phyloP scores from a whole-genome alignment of 2,888 invertebrate species.

The Phyllotreta striolata region DNA sequence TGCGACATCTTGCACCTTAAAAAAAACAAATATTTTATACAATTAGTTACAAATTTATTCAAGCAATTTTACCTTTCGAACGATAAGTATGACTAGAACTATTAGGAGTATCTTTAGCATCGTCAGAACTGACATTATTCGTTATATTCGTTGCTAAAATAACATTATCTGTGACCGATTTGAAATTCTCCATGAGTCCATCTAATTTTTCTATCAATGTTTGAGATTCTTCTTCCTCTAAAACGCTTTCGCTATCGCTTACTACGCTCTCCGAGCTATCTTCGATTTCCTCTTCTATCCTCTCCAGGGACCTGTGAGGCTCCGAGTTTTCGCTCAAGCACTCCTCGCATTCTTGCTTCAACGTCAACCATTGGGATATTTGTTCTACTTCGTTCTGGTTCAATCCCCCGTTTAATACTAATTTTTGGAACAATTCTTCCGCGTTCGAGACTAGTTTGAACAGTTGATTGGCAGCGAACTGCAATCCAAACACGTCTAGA shows the following conservation, averaged over 20 bases:
- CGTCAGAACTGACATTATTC: constrained; percentile 40
- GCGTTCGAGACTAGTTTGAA: constrained; percentile 84
- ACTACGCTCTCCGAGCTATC: constrained; percentile 48
- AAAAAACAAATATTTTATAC: constrained; percentile 5
- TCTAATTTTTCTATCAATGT: constrained; percentile 76
- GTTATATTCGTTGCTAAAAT: constrained; percentile 61
- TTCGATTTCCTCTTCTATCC: constrained; percentile 64
- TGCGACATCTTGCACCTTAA: constrained; percentile 53
- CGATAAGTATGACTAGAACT: constrained; percentile 55
- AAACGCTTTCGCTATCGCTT: constrained; percentile 55
- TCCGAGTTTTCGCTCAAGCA: constrained; percentile 71
- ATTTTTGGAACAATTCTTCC: constrained; percentile 81
- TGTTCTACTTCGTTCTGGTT: constrained; percentile 78
- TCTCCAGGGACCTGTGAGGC: constrained; percentile 63
- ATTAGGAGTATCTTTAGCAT: constrained; percentile 52
- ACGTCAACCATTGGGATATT: constrained; percentile 82
- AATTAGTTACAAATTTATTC: not conserved
- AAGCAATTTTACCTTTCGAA: constrained; percentile 43
- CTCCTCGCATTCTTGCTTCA: constrained; percentile 89
- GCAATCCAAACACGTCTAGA: constrained; percentile 71
- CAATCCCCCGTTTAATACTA: constrained; percentile 74
- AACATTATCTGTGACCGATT: constrained; percentile 73
- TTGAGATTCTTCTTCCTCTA: constrained; percentile 70
- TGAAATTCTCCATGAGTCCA: constrained; percentile 75
- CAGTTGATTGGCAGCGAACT: constrained; percentile 85